A percentile compares a stretch with the other conserved stretches of the same genome.
Conservation (phyloP, 2,797 vertebrate species). For the Myotis pilosus region DNA sequence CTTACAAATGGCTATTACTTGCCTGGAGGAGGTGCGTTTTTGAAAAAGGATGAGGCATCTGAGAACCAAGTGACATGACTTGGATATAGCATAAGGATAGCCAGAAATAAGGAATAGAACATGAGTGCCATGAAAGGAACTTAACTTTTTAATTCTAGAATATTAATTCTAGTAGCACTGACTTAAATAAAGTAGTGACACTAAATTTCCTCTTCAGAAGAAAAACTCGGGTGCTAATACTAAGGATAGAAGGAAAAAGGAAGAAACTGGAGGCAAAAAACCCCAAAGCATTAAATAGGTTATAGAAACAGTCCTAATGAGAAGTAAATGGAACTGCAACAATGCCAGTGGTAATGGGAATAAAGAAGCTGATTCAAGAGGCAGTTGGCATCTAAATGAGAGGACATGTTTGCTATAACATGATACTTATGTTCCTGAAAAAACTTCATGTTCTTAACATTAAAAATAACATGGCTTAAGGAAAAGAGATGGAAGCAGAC, state of each 20-base stretch:
- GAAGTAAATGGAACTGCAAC: neutral
- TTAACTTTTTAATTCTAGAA: slow-evolving; percentile 1
- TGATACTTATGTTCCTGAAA: neutral
- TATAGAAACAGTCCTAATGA: neutral
- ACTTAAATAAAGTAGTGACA: neutral
- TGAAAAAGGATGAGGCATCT: neutral
- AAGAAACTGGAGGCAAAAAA: slow-evolving; percentile 22
- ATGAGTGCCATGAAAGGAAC: neutral
- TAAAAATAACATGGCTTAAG: slow-evolving; percentile 12
- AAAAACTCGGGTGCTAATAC: neutral
- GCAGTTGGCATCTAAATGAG: neutral
- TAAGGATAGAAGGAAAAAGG: neutral
- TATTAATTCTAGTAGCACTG: neutral
- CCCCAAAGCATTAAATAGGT: neutral
- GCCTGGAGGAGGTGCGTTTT: neutral
- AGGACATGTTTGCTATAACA: neutral
- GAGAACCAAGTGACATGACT: neutral
- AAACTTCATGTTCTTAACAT: slow-evolving; percentile 21
- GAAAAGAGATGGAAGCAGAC: neutral
- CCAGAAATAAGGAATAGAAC: slow-evolving; percentile 1
- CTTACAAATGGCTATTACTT: neutral
- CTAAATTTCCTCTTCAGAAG: neutral
- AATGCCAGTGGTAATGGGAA: neutral
- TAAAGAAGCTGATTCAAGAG: neutral
- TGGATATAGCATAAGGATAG: neutral